Percentiles rank a stretch among this genome's conserved stretches.
Evolutionary conservation across 2,113 vertebrate genomes (phyloP).

Genomic region (Eupsittula cactorum): DNA sequence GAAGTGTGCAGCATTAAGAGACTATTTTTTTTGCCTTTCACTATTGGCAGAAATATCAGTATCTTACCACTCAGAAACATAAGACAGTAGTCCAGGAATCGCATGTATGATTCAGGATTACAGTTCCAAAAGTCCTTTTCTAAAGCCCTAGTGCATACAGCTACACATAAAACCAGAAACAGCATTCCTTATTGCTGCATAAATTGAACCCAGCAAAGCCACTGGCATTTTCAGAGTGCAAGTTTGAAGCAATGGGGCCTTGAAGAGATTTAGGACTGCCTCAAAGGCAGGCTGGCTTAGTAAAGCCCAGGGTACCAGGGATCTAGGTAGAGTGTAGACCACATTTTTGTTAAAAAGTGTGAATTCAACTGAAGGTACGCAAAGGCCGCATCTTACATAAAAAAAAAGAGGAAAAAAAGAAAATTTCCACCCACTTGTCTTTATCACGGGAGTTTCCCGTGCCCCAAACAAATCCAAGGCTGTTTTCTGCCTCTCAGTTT

Average conservation of each 20-base stretch:
- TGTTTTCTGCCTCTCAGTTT: conserved; percentile 8
- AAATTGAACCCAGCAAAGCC: not conserved
- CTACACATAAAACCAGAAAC: not conserved
- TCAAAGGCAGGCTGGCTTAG: not conserved
- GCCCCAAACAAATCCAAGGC: conserved; percentile 15
- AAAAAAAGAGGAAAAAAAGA: not conserved
- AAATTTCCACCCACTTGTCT: not conserved
- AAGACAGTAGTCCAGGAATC: not conserved
- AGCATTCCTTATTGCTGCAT: not conserved
- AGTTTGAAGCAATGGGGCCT: not conserved
- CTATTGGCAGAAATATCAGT: not conserved
- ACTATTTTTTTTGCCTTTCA: not conserved
- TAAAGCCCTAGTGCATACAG: not conserved
- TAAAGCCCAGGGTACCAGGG: not conserved
- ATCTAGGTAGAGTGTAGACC: not conserved
- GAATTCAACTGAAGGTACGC: not conserved
- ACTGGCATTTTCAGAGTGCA: not conserved
- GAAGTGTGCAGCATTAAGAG: not conserved
- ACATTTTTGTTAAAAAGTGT: not conserved
- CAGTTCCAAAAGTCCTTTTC: not conserved
- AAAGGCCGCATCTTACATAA: not conserved
- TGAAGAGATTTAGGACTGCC: not conserved
- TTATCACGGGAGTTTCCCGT: not conserved
- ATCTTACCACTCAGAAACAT: not conserved
- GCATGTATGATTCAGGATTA: accelerated